phyloP scores from a whole-genome alignment of 2,888 invertebrate species.

The Macrosoma leucophasiata region DNA sequence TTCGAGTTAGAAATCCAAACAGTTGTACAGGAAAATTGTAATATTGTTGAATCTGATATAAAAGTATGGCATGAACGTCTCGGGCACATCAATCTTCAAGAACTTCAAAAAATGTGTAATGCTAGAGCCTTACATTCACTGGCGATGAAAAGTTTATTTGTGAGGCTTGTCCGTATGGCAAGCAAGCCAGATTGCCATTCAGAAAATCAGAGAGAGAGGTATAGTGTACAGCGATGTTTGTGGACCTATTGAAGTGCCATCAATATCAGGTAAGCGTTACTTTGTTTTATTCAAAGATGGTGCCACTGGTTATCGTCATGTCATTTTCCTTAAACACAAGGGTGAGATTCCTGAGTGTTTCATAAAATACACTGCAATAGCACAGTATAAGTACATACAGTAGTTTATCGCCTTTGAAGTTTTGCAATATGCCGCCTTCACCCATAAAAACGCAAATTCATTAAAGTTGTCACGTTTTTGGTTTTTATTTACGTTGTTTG shows the following conservation, averaged over 20 bases:
- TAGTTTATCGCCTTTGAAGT: too few relatives aligned
- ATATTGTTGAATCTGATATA: slow-evolving; percentile 12
- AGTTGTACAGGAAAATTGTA: slow-evolving; percentile 5
- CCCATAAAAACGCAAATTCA: too few relatives aligned
- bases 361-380: neutral
- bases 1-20: slow-evolving; percentile 12
- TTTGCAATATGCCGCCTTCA: too few relatives aligned
- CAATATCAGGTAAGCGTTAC: slow-evolving; percentile 4
- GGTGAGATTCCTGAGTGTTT: neutral
- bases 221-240: slow-evolving; percentile 5
- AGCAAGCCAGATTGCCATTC: slow-evolving; percentile 10
- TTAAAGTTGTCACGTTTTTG: too few relatives aligned
- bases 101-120: slow-evolving; percentile 15
- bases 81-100: slow-evolving; percentile 16
- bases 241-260: slow-evolving; percentile 1
- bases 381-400: too few relatives aligned
- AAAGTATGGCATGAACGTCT: slow-evolving; percentile 22
- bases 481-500: too few relatives aligned
- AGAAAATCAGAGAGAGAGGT: slow-evolving; percentile 8
- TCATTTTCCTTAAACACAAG: neutral
- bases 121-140: slow-evolving; percentile 4
- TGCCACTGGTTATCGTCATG: slow-evolving; percentile 1
- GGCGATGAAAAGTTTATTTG: slow-evolving; percentile 9
- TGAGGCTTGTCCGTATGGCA: slow-evolving; percentile 16
- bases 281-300: slow-evolving; percentile 4